phyloP scores from a whole-genome alignment of 2,113 vertebrate species.

The Bungarus multicinctus region DNA sequence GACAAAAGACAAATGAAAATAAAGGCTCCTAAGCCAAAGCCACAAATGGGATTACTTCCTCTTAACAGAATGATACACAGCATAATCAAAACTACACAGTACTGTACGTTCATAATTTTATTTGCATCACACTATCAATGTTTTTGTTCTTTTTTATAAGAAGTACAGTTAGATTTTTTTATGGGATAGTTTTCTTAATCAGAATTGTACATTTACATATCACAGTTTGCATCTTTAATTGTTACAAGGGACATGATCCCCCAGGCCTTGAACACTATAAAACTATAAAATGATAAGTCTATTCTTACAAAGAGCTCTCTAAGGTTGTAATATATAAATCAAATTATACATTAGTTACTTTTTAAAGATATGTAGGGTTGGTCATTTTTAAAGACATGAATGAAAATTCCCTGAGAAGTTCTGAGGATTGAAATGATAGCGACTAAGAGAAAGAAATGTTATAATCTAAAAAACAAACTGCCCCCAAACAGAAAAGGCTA shows the following conservation, averaged over 20 bases:
- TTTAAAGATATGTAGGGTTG: not conserved
- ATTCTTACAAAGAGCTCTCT: not conserved
- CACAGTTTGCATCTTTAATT: not conserved
- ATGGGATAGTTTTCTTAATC: not conserved
- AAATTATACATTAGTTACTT: not conserved
- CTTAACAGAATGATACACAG: not conserved
- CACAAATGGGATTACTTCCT: not conserved
- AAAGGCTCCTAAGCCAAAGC: not conserved
- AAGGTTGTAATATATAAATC: not conserved
- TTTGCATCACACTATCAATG: not conserved
- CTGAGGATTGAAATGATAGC: conserved; percentile 6
- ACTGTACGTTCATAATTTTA: not conserved
- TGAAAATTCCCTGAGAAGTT: conserved; percentile 9
- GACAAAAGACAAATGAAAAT: not conserved
- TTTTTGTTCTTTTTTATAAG: not conserved
- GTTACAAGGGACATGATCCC: not conserved
- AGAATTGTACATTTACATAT: not conserved
- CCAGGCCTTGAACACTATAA: not conserved
- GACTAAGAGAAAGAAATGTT: not conserved
- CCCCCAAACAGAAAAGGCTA: not conserved
- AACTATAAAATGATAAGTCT: not conserved
- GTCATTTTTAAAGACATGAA: not conserved
- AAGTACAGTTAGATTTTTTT: not conserved
- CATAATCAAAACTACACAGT: not conserved
- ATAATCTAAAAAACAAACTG: not conserved